These are phyloP conservation scores for Heterotilapia buettikoferi DNA, from an alignment of 2,113 vertebrate genomes.

Conservation along the genomic window DNA sequence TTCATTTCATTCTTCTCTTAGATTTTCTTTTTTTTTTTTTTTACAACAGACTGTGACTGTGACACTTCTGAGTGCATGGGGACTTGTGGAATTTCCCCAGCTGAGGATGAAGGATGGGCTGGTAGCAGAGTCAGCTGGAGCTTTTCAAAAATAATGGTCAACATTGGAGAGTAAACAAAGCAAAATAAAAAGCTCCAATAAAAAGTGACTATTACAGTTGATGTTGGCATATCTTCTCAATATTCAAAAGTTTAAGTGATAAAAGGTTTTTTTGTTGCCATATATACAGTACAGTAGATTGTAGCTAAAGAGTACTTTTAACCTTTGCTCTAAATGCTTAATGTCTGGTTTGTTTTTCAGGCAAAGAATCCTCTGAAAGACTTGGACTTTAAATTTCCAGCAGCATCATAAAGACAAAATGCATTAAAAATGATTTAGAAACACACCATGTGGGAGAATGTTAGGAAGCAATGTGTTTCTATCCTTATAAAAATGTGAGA, in stretches of 20 bases:
- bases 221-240: neutral
- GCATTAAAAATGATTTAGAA: neutral
- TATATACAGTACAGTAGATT: neutral
- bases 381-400: neutral
- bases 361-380: neutral
- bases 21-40: neutral
- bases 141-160: neutral
- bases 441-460: neutral
- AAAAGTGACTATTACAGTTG: neutral
- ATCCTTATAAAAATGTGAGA: neutral
- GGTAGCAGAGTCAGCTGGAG: neutral
- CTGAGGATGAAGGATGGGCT: slow-evolving; percentile 4
- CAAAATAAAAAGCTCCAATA: neutral
- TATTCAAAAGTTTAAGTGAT: neutral
- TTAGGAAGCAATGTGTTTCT: neutral
- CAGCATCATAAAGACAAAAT: neutral
- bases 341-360: neutral
- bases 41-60: neutral
- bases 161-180: neutral
- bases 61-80: neutral
- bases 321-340: neutral
- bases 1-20: neutral
- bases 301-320: neutral
- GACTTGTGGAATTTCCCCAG: neutral
- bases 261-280: neutral